These are phyloP conservation scores for Orthonyx spaldingii DNA, from an alignment of 2,113 vertebrate species.

Conservation along the genomic window DNA sequence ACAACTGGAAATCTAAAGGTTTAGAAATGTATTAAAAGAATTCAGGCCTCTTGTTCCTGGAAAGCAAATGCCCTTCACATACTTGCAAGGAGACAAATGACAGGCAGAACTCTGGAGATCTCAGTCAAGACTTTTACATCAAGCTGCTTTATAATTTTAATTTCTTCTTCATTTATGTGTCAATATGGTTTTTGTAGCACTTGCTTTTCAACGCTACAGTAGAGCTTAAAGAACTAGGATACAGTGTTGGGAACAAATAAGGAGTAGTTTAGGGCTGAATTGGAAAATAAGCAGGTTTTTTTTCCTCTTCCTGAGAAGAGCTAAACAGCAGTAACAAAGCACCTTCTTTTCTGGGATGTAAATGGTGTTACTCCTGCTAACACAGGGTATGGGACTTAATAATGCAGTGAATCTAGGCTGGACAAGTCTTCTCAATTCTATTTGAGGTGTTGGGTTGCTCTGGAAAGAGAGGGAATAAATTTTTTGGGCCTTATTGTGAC, in stretches of 20 bases:
- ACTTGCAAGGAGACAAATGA: not conserved
- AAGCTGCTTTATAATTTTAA: not conserved
- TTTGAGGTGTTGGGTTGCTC: not conserved
- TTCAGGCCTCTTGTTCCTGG: not conserved
- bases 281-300: not conserved
- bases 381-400: not conserved
- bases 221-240: not conserved
- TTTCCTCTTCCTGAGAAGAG: not conserved
- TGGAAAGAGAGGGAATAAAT: not conserved
- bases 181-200: not conserved
- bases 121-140: not conserved
- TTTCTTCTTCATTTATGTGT: not conserved
- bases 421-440: fast-evolving
- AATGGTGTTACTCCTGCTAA: not conserved
- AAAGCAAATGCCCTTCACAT: not conserved
- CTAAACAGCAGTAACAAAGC: not conserved
- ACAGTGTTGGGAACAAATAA: not conserved
- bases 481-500: not conserved
- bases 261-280: not conserved
- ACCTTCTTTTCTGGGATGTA: not conserved
- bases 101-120: not conserved
- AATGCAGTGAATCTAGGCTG: not conserved
- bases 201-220: not conserved
- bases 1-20: not conserved
- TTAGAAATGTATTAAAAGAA: not conserved